Conservation (phyloP, 1,140 invertebrate species). For the Laupala kohalensis region DNA sequence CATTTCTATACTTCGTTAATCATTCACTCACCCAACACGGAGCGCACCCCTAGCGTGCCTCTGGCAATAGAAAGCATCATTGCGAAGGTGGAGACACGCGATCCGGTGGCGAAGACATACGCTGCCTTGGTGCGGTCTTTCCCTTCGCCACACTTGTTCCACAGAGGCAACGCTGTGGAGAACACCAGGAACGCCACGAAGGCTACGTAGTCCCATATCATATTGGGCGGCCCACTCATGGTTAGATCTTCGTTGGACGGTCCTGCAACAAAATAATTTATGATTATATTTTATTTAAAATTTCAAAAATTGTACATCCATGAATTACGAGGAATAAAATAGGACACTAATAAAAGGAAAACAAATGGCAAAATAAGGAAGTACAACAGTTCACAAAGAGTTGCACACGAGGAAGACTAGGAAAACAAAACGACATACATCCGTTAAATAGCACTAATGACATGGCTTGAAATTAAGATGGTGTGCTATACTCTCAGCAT, state of each 20-base stretch:
- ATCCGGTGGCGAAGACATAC: conserved; percentile 11
- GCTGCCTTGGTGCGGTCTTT: conserved; percentile 8
- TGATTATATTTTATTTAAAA: no score
- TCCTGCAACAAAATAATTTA: neutral
- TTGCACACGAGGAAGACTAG: no score
- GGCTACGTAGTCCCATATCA: conserved; percentile 7
- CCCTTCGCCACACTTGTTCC: conserved; percentile 5
- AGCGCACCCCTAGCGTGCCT: conserved; percentile 63
- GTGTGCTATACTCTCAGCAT: no score
- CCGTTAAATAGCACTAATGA: no score
- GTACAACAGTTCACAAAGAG: no score
- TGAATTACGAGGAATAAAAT: no score
- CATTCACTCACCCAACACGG: conserved; percentile 48
- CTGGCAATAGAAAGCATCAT: conserved; percentile 73
- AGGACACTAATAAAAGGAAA: no score
- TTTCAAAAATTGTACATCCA: no score
- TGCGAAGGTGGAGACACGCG: conserved; percentile 40
- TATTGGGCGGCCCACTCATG: no score
- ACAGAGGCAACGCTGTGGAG: conserved; percentile 1
- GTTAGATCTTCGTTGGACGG: neutral
- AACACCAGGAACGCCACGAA: conserved; percentile 6
- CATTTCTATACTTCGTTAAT: neutral
- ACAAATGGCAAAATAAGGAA: no score
- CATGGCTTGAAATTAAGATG: no score
- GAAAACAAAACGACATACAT: no score